Evolutionary conservation across 2,113 vertebrate species (phyloP).

Genomic region (Urocolius indicus): DNA sequence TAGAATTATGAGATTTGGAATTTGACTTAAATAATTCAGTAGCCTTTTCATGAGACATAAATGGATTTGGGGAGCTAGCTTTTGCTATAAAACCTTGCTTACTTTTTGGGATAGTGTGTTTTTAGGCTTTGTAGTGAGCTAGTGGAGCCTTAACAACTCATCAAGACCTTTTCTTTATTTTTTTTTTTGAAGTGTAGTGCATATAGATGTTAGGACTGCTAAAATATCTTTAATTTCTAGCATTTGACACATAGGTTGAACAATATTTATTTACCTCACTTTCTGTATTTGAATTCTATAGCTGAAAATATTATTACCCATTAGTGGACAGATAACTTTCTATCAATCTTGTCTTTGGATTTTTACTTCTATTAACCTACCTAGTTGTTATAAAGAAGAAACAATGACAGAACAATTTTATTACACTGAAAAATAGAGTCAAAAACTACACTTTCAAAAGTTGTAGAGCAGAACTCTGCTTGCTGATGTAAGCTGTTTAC

Average conservation of each 20-base stretch:
- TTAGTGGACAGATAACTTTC: not conserved
- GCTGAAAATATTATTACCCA: not conserved
- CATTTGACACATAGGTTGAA: not conserved
- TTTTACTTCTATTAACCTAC: not conserved
- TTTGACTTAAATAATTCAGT: not conserved
- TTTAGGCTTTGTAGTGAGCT: not conserved
- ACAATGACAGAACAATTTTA: not conserved
- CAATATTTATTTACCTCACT: not conserved
- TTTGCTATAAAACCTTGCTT: not conserved
- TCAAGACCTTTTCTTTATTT: not conserved
- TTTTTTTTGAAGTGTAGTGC: not conserved
- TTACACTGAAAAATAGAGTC: not conserved
- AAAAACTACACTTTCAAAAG: not conserved
- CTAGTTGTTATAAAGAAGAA: not conserved
- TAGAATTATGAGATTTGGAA: not conserved
- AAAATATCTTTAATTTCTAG: not conserved
- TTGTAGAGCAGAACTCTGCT: not conserved
- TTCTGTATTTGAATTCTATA: not conserved
- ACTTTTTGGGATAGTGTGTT: not conserved
- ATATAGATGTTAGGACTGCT: not conserved
- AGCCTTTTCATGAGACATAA: not conserved
- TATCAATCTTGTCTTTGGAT: accelerated
- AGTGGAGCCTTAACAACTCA: not conserved
- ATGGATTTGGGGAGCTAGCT: not conserved
- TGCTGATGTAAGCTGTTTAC: not conserved